These are phyloP conservation scores for Agrenia bidenticulata DNA, from an alignment of 2,888 invertebrate genomes.

Conservation along the genomic window DNA sequence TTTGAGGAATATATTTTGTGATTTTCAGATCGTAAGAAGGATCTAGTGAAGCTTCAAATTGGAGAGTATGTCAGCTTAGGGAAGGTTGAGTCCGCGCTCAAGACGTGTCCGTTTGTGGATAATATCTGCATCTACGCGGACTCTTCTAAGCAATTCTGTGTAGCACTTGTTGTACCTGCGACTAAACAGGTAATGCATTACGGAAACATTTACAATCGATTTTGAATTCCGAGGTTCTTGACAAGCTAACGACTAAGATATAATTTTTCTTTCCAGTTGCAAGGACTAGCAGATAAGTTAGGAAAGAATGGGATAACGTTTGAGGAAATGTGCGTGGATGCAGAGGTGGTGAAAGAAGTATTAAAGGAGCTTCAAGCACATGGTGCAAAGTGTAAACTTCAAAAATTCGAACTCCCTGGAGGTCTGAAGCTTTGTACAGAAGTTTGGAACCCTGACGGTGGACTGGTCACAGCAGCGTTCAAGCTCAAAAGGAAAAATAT, in stretches of 20 bases:
- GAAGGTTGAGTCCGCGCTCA: slow-evolving; percentile 91
- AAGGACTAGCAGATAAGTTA: slow-evolving; percentile 60
- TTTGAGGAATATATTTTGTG: too few relatives aligned
- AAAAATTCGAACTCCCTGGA: slow-evolving; percentile 60
- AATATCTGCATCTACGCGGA: slow-evolving; percentile 97
- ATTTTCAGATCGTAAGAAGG: slow-evolving; percentile 89
- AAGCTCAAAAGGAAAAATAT: slow-evolving; percentile 61
- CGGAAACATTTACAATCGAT: too few relatives aligned
- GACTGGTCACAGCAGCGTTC: slow-evolving; percentile 62
- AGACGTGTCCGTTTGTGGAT: slow-evolving; percentile 90
- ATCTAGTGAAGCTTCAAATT: slow-evolving; percentile 93
- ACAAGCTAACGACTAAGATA: not conserved
- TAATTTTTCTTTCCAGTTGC: slow-evolving; percentile 12
- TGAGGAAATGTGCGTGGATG: slow-evolving; percentile 73
- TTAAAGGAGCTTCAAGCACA: slow-evolving; percentile 77
- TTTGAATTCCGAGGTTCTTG: too few relatives aligned
- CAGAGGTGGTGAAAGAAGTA: slow-evolving; percentile 73
- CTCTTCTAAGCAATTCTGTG: slow-evolving; percentile 76
- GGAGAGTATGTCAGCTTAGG: slow-evolving; percentile 98
- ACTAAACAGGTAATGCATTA: slow-evolving; percentile 60
- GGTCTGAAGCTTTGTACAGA: slow-evolving; percentile 58
- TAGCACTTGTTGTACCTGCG: slow-evolving; percentile 83
- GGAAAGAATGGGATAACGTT: slow-evolving; percentile 64
- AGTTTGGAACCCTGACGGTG: slow-evolving; percentile 61
- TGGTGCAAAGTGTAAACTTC: slow-evolving; percentile 68